These are phyloP conservation scores for Stenodema calcarata DNA, from an alignment of 2,888 invertebrate genomes.

Conservation along the genomic window DNA sequence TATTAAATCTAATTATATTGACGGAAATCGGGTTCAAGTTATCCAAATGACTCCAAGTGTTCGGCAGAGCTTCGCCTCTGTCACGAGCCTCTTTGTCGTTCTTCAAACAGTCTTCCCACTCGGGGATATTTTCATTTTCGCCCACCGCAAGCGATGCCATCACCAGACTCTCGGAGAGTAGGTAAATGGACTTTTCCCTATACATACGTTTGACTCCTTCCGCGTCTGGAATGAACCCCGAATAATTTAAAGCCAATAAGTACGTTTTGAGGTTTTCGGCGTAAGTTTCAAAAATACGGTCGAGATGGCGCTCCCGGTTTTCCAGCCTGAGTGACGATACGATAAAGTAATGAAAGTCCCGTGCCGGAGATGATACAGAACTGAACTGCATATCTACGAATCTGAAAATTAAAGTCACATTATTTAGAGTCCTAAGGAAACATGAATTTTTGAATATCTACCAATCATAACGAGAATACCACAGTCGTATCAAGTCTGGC, in stretches of 20 bases:
- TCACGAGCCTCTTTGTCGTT: neutral
- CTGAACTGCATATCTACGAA: constrained; percentile 48
- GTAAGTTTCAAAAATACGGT: constrained; percentile 33
- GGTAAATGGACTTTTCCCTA: neutral
- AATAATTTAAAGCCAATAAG: neutral
- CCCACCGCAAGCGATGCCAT: neutral
- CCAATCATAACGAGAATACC: too few species aligned
- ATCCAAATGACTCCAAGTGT: neutral
- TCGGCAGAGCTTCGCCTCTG: neutral
- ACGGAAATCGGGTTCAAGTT: neutral
- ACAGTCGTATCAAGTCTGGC: neutral
- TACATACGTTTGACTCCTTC: neutral
- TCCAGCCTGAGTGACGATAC: constrained; percentile 23
- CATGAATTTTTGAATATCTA: neutral
- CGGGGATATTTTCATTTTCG: neutral
- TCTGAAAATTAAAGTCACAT: constrained; percentile 4
- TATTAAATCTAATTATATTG: neutral
- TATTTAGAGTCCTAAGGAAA: too few species aligned
- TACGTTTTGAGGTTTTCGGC: constrained; percentile 17
- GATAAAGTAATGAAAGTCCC: constrained; percentile 43
- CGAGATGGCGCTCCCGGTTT: neutral
- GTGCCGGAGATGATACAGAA: constrained; percentile 19
- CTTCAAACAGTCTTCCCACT: neutral
- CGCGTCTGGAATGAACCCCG: neutral
- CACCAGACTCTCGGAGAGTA: neutral